Percentiles rank a stretch among this genome's conserved stretches.
These are phyloP conservation scores for Zygaena filipendulae DNA, from an alignment of 2,888 invertebrate species.

Conservation along the genomic window DNA sequence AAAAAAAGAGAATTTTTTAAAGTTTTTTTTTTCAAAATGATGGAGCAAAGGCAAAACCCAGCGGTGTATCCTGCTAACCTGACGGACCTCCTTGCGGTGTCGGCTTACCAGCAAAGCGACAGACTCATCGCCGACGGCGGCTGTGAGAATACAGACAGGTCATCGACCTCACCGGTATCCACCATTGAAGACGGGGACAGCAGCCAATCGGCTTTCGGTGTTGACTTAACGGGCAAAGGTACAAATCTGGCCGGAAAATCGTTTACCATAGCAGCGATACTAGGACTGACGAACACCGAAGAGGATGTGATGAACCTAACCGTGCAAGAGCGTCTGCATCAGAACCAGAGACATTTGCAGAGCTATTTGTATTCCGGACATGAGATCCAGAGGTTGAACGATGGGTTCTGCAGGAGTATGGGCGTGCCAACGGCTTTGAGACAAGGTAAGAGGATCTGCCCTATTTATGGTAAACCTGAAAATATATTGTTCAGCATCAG, in stretches of 20 bases:
- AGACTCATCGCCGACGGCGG: conserved; percentile 29
- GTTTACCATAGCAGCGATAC: conserved; percentile 89
- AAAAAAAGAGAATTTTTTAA: too few relatives aligned
- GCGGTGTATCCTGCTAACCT: conserved; percentile 41
- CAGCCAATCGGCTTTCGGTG: conserved; percentile 47
- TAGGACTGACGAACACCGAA: conserved; percentile 74
- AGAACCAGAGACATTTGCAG: conserved; percentile 49
- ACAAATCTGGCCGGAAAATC: conserved; percentile 72
- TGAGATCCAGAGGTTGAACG: conserved; percentile 47
- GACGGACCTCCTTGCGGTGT: conserved; percentile 40
- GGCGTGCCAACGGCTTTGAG: conserved; percentile 34
- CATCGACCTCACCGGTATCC: conserved; percentile 41
- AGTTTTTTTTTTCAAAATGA: too few relatives aligned
- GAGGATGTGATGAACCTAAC: conserved; percentile 66
- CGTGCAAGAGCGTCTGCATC: conserved; percentile 58
- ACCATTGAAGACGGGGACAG: conserved; percentile 48
- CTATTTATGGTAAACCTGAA: too few relatives aligned
- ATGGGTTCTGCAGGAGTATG: conserved; percentile 46
- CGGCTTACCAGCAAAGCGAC: conserved; percentile 44
- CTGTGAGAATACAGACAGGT: conserved; percentile 28
- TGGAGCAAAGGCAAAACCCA: conserved; percentile 41
- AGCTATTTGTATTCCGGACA: conserved; percentile 50
- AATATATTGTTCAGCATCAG: too few relatives aligned
- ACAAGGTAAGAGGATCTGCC: conserved; percentile 53
- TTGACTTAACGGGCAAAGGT: conserved; percentile 51